phyloP scores from a whole-genome alignment of 2,888 invertebrate genomes.

The Sericinus montela region DNA sequence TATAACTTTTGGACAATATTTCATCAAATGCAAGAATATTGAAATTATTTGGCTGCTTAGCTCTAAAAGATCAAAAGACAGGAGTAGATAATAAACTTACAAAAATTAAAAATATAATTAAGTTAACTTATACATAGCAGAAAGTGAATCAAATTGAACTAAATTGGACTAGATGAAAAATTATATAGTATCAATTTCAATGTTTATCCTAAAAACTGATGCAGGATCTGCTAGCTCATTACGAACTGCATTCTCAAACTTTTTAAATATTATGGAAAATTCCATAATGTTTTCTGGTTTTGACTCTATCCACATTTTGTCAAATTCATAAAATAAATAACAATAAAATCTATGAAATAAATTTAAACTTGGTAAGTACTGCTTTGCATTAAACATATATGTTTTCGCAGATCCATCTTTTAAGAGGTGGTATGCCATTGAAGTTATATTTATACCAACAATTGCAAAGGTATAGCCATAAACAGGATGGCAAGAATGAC shows the following conservation, averaged over 20 bases:
- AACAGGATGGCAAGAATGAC: conserved; percentile 92
- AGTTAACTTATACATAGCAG: not conserved
- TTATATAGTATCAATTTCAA: conserved; percentile 83
- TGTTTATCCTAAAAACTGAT: conserved; percentile 88
- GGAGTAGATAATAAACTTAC: too few species aligned
- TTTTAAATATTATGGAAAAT: conserved; percentile 91
- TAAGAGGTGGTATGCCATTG: conserved; percentile 91
- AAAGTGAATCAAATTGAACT: conserved; percentile 1
- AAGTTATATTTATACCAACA: conserved; percentile 96
- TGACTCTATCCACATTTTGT: conserved; percentile 94
- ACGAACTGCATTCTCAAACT: conserved; percentile 88
- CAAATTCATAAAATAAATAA: conserved; percentile 96
- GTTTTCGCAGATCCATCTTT: conserved; percentile 91
- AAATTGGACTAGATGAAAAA: conserved; percentile 15
- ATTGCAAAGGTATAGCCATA: conserved; percentile 95
- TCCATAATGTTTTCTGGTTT: conserved; percentile 98
- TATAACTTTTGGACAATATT: too few species aligned
- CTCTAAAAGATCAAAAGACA: too few species aligned
- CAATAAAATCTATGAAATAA: conserved; percentile 96
- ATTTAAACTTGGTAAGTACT: conserved; percentile 81
- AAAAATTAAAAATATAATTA: too few species aligned
- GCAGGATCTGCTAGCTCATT: conserved; percentile 82
- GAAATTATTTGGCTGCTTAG: too few species aligned
- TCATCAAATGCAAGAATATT: too few species aligned
- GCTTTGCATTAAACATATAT: conserved; percentile 92